Conservation (phyloP, 2,888 invertebrate genomes). For the Microctonus aethiopoides region DNA sequence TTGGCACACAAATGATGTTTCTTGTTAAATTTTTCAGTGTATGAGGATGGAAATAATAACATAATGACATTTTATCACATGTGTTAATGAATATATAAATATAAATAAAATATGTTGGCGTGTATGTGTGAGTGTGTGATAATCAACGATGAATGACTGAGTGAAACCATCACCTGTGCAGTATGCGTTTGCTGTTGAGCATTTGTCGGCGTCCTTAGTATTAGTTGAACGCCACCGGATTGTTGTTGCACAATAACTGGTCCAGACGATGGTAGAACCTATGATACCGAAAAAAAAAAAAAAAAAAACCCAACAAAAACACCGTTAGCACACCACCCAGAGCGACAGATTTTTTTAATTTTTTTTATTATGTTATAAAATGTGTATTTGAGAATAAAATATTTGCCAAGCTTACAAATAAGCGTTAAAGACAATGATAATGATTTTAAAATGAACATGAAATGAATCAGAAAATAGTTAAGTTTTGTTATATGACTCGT, state of each 20-base stretch:
- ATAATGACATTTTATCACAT: background rate
- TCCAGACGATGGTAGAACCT: constrained; percentile 66
- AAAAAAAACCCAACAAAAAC: constrained; percentile 56
- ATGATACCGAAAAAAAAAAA: too few species aligned
- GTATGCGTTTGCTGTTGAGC: constrained; percentile 66
- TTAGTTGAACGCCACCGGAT: constrained; percentile 78
- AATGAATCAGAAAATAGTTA: background rate
- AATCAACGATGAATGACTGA: constrained; percentile 48
- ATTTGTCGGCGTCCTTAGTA: constrained; percentile 74
- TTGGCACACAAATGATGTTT: background rate
- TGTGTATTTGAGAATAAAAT: background rate
- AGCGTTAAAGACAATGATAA: constrained; percentile 3
- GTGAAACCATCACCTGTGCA: constrained; percentile 67
- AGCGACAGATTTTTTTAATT: constrained; percentile 5
- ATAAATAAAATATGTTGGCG: background rate
- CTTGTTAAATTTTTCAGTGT: background rate
- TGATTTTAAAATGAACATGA: background rate
- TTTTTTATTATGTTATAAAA: background rate
- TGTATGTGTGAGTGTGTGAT: background rate
- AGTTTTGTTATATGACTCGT: background rate
- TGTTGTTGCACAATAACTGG: constrained; percentile 75
- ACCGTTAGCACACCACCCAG: constrained; percentile 43
- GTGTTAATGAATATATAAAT: background rate
- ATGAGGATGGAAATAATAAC: background rate
- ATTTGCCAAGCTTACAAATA: background rate